A percentile compares a stretch with the other conserved stretches of the same genome.
These are phyloP conservation scores for Drosophila leontia DNA, from an alignment of 1,140 invertebrate genomes.

Conservation along the genomic window DNA sequence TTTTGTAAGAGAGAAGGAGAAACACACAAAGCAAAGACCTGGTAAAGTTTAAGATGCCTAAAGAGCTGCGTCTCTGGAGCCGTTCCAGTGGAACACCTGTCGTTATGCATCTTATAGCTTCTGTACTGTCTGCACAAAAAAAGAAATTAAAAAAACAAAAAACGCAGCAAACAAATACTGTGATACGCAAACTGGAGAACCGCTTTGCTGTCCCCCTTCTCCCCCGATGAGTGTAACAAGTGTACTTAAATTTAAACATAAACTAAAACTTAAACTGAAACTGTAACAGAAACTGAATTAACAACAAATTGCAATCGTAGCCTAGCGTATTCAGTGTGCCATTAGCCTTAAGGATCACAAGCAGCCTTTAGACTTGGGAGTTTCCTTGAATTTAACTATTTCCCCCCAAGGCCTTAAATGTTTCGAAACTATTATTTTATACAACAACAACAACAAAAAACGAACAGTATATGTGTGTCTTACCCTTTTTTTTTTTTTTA, in stretches of 20 bases:
- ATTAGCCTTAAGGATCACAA: slow-evolving; percentile 63
- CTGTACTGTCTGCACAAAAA: background rate
- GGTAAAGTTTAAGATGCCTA: background rate
- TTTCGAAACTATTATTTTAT: slow-evolving; percentile 9
- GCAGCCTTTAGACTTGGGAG: background rate
- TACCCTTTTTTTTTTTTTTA: slow-evolving; percentile 30
- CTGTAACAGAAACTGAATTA: slow-evolving; percentile 10
- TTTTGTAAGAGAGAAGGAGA: slow-evolving; percentile 25
- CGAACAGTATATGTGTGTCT: slow-evolving; percentile 37
- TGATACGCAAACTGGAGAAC: slow-evolving; percentile 54
- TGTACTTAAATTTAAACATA: slow-evolving; percentile 32
- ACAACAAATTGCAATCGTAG: slow-evolving; percentile 58
- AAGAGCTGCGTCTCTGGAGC: background rate
- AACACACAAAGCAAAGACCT: background rate
- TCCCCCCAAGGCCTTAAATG: background rate
- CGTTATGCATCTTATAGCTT: background rate
- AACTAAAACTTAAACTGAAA: slow-evolving; percentile 4
- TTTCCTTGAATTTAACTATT: slow-evolving; percentile 1
- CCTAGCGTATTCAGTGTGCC: slow-evolving; percentile 69
- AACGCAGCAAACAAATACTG: slow-evolving; percentile 74
- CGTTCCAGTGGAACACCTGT: too few species aligned
- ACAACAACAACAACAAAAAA: background rate
- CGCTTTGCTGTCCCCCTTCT: slow-evolving; percentile 1
- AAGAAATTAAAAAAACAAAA: too few species aligned
- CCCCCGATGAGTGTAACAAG: slow-evolving; percentile 21